phyloP scores from a whole-genome alignment of 2,888 invertebrate species.

The Sicus ferrugineus region DNA sequence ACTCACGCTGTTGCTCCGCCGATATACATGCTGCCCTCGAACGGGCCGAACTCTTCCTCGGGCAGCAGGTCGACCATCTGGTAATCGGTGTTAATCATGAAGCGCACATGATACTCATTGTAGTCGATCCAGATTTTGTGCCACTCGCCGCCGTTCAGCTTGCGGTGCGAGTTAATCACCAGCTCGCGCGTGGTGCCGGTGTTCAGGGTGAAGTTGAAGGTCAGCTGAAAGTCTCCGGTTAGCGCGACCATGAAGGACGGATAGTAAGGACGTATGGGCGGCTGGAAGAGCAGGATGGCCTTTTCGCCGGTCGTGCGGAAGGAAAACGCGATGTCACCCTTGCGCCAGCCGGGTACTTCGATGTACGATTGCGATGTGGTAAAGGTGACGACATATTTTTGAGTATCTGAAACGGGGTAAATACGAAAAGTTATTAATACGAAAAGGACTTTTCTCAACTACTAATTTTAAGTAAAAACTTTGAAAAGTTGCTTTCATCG shows the following conservation, averaged over 20 bases:
- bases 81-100: conserved; percentile 90
- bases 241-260: conserved; percentile 92
- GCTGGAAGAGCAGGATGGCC: conserved; percentile 89
- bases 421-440: no score
- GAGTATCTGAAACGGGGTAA: conserved; percentile 84
- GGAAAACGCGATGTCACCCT: conserved; percentile 91
- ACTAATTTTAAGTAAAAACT: no score
- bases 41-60: conserved; percentile 90
- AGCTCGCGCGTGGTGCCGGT: conserved; percentile 83
- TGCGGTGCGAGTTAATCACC: conserved; percentile 81
- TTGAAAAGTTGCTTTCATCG: no score
- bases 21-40: conserved; percentile 93
- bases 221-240: conserved; percentile 85
- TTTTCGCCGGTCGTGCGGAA: conserved; percentile 91
- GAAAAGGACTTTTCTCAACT: no score
- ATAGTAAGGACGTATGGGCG: conserved; percentile 86
- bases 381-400: conserved; percentile 91
- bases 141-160: conserved; percentile 93
- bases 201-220: conserved; percentile 88
- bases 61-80: conserved; percentile 85
- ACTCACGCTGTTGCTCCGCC: conserved; percentile 91
- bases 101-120: conserved; percentile 90
- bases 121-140: conserved; percentile 96
- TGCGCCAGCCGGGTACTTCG: conserved; percentile 92
- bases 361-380: conserved; percentile 92